phyloP scores from a whole-genome alignment of 2,888 invertebrate genomes.

The Harmothoe impar region DNA sequence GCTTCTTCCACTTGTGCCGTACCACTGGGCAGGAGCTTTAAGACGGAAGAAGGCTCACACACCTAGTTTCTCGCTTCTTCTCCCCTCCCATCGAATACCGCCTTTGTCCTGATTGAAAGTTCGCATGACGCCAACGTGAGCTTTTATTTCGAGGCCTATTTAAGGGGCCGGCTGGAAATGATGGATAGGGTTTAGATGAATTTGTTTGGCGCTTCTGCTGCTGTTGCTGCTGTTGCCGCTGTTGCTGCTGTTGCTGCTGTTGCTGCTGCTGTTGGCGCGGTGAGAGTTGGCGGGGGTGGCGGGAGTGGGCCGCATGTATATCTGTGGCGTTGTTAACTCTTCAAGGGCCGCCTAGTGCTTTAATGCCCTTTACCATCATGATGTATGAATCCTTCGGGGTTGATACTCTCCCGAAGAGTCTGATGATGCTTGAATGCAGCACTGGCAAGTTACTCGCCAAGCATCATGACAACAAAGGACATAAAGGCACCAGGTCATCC shows the following conservation, averaged over 20 bases:
- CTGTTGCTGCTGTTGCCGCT: not conserved
- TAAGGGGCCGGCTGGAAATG: conserved; percentile 27
- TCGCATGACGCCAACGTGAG: conserved; percentile 32
- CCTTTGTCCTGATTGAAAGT: conserved; percentile 49
- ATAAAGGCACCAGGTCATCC: too few species aligned
- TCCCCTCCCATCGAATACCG: conserved; percentile 13
- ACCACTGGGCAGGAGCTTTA: not conserved
- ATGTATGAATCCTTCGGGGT: too few species aligned
- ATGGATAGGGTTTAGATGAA: conserved; percentile 46
- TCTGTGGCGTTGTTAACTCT: not conserved
- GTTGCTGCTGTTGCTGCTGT: not conserved
- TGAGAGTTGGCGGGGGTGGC: not conserved
- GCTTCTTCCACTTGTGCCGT: not conserved
- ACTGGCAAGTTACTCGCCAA: too few species aligned
- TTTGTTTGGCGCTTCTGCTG: conserved; percentile 12
- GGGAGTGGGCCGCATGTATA: not conserved
- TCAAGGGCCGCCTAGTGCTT: too few species aligned
- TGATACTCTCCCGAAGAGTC: too few species aligned
- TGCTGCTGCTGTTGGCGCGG: not conserved
- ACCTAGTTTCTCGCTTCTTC: not conserved
- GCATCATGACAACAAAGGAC: too few species aligned
- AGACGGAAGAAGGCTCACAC: not conserved
- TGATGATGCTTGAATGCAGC: too few species aligned
- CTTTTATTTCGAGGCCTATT: conserved; percentile 42
- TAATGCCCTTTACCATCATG: too few species aligned